These are phyloP conservation scores for Drosophila kambysellisi DNA, from an alignment of 2,888 invertebrate genomes.

Conservation along the genomic window DNA sequence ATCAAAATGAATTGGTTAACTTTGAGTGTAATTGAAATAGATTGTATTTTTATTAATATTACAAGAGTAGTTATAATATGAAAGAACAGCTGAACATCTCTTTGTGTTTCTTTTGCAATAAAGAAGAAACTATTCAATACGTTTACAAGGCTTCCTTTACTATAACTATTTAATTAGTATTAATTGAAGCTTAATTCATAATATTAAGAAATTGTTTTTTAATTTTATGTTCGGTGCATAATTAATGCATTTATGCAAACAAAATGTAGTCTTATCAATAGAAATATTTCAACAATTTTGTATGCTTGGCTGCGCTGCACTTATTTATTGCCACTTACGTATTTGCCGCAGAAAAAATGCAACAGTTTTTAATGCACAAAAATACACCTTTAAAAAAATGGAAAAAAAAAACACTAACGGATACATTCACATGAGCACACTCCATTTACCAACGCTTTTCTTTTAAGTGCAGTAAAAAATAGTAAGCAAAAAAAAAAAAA, in stretches of 20 bases:
- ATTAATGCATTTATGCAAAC: constrained; percentile 14
- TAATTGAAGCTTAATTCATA: neutral
- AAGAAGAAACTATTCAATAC: neutral
- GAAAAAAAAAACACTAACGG: constrained; percentile 38
- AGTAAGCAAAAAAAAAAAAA: constrained; percentile 2
- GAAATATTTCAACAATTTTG: constrained; percentile 37
- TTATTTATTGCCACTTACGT: constrained; percentile 53
- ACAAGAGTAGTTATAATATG: no score
- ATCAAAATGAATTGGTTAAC: constrained; percentile 4
- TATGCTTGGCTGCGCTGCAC: constrained; percentile 39
- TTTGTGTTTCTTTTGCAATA: no score
- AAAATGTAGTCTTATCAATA: constrained; percentile 35
- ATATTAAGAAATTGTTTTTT: neutral
- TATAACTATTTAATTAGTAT: neutral
- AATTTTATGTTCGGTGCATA: neutral
- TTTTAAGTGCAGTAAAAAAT: constrained; percentile 29
- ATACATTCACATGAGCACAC: constrained; percentile 36
- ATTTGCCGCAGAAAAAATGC: constrained; percentile 50
- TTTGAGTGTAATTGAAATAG: constrained; percentile 20
- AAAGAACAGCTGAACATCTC: neutral
- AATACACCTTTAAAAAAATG: constrained; percentile 33
- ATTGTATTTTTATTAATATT: neutral
- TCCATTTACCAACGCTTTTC: constrained; percentile 49
- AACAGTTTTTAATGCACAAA: constrained; percentile 55
- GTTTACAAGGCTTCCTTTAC: neutral